Percentiles rank a stretch among this genome's conserved stretches.
Conservation (phyloP, 2,797 vertebrate species). For the Sebastes oblongus region DNA sequence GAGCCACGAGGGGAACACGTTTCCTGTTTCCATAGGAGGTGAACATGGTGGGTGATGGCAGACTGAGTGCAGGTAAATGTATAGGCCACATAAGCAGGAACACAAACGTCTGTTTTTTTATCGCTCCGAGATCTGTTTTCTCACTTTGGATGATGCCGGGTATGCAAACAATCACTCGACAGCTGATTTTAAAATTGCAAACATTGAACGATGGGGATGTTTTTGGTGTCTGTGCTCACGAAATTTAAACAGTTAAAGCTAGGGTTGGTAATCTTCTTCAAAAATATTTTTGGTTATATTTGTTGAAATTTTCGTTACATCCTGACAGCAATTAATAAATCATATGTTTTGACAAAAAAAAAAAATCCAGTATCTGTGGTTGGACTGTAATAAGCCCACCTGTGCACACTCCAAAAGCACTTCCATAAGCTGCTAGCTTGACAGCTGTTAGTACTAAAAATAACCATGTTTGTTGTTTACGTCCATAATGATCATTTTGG, state of each 20-base stretch:
- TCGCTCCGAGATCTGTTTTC: background rate
- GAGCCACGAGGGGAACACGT: background rate
- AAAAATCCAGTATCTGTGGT: too few relatives aligned
- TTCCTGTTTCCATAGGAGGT: constrained; percentile 21
- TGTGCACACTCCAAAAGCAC: too few relatives aligned
- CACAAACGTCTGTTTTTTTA: background rate
- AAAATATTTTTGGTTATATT: too few relatives aligned
- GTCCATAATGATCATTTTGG: too few relatives aligned
- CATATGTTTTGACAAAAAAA: too few relatives aligned
- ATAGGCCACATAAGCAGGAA: background rate
- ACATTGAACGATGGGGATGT: background rate
- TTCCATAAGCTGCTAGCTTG: too few relatives aligned
- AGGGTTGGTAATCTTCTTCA: too few relatives aligned
- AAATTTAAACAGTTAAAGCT: background rate
- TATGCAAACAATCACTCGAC: background rate
- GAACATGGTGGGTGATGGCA: constrained; percentile 13
- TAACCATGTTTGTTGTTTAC: too few relatives aligned
- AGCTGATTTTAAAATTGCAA: background rate
- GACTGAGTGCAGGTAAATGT: constrained; percentile 31
- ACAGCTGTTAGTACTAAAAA: too few relatives aligned
- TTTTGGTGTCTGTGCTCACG: background rate
- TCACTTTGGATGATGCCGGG: background rate
- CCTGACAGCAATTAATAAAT: too few relatives aligned
- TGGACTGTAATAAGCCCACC: too few relatives aligned
- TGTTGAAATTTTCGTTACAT: too few relatives aligned